Conservation (phyloP, 2,113 vertebrate genomes). For the Brachypteracias leptosomus region DNA sequence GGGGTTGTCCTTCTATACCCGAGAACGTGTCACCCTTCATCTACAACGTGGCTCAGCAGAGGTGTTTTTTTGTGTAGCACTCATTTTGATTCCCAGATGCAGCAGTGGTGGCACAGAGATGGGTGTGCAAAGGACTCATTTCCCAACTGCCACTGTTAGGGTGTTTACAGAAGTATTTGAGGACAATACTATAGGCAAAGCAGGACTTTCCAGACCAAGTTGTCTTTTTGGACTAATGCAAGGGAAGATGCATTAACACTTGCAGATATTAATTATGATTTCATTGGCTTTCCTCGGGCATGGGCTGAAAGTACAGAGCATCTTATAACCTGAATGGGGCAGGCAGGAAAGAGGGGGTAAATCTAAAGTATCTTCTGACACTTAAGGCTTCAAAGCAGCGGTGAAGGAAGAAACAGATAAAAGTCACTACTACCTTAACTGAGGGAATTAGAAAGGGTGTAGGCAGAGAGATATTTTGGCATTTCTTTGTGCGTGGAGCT, state of each 20-base stretch:
- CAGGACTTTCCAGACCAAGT: not conserved
- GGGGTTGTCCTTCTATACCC: no score
- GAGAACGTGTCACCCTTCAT: not conserved
- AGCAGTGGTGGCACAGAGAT: fast-evolving
- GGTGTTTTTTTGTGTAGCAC: fast-evolving
- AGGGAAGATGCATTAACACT: not conserved
- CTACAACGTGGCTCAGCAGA: fast-evolving
- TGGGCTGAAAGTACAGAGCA: not conserved
- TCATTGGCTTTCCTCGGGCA: not conserved
- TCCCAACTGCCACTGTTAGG: fast-evolving
- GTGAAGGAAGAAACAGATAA: not conserved
- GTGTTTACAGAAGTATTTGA: not conserved
- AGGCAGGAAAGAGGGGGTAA: not conserved
- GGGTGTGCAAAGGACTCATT: not conserved
- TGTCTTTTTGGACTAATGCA: not conserved
- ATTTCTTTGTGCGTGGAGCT: not conserved
- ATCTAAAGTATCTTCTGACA: not conserved
- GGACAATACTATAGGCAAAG: not conserved
- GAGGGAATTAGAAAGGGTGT: not conserved
- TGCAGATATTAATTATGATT: not conserved
- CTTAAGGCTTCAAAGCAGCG: not conserved
- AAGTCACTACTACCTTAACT: not conserved
- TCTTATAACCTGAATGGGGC: not conserved
- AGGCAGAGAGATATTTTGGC: not conserved
- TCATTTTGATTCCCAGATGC: not conserved